Evolutionary conservation across 2,113 vertebrate genomes (phyloP).

Genomic region (Chelonoidis abingdonii): DNA sequence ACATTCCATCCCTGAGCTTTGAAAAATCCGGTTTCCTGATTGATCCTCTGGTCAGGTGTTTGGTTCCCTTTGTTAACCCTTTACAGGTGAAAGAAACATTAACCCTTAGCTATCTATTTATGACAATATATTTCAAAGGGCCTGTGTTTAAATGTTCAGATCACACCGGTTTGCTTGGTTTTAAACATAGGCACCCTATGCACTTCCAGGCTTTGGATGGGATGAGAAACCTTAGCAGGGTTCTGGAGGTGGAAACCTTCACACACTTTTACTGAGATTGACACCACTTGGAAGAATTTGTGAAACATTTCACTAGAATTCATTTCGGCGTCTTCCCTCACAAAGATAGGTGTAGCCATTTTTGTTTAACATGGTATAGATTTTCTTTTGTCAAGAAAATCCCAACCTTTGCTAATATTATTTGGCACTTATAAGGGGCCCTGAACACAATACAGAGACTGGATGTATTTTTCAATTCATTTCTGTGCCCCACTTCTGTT

Average conservation of each 20-base stretch:
- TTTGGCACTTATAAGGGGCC: not conserved
- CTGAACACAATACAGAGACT: not conserved
- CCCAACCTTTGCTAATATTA: too few species aligned
- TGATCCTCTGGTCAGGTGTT: too few species aligned
- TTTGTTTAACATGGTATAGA: too few species aligned
- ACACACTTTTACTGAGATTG: too few species aligned
- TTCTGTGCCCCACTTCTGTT: not conserved
- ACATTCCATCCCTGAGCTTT: too few species aligned
- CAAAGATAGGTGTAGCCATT: not conserved
- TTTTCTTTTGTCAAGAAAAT: not conserved
- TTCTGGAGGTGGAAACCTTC: not conserved
- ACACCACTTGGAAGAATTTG: not conserved
- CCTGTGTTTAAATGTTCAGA: too few species aligned
- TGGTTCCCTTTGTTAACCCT: too few species aligned
- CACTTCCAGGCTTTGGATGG: not conserved
- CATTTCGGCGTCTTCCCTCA: not conserved
- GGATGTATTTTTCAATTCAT: not conserved
- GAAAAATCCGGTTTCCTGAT: too few species aligned
- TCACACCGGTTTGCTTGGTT: not conserved
- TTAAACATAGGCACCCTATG: not conserved
- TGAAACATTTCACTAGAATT: not conserved
- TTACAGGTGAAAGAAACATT: too few species aligned
- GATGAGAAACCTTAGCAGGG: not conserved
- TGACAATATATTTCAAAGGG: not conserved
- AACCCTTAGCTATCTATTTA: too few species aligned